A percentile compares a stretch with the other conserved stretches of the same genome.
phyloP scores from a whole-genome alignment of 2,797 vertebrate species.

The Vespertilio murinus region DNA sequence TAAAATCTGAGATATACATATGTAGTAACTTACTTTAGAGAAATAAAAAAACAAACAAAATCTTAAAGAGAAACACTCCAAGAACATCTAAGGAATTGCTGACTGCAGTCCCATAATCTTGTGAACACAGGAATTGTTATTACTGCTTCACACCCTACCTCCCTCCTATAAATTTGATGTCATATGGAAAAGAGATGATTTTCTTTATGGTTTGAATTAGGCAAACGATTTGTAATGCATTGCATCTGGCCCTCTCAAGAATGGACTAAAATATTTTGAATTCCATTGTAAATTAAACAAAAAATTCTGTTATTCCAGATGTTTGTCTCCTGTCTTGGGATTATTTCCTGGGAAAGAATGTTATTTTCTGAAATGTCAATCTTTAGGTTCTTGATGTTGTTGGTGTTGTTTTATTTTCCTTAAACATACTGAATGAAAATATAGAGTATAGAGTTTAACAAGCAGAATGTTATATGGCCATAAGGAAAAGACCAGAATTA shows the following conservation, averaged over 20 bases:
- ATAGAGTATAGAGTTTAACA: neutral
- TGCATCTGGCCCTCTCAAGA: constrained; percentile 66
- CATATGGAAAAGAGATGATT: constrained; percentile 64
- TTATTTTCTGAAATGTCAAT: constrained; percentile 37
- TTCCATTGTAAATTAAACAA: constrained; percentile 70
- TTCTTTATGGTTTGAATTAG: constrained; percentile 75
- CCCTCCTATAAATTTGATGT: constrained; percentile 45
- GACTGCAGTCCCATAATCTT: neutral
- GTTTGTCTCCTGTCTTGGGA: constrained; percentile 46
- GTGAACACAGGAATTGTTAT: neutral
- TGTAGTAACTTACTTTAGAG: neutral
- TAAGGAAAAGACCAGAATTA: constrained; percentile 24
- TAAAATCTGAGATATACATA: neutral
- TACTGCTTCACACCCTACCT: neutral
- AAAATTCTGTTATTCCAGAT: constrained; percentile 71
- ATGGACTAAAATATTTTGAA: constrained; percentile 68
- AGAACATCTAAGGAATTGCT: neutral
- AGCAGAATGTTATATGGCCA: neutral
- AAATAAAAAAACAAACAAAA: neutral
- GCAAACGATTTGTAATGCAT: constrained; percentile 57
- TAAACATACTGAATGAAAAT: constrained; percentile 5
- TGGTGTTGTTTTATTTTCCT: constrained; percentile 18
- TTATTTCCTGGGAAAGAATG: constrained; percentile 49
- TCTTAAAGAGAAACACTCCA: neutral
- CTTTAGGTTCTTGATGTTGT: neutral